phyloP scores from a whole-genome alignment of 2,888 invertebrate genomes.

The Lasioglossum figueresi region DNA sequence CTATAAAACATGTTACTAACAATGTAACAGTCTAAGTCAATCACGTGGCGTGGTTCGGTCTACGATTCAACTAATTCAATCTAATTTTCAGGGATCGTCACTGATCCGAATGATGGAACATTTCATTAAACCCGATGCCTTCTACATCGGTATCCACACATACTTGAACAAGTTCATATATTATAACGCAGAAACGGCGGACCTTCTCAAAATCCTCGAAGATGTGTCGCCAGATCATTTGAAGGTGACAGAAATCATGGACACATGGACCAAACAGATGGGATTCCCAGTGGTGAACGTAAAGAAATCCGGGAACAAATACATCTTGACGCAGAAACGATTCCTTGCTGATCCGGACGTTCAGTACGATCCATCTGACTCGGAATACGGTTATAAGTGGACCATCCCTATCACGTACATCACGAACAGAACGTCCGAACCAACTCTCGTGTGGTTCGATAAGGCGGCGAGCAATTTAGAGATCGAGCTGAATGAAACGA shows the following conservation, averaged over 20 bases:
- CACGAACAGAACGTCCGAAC: slow-evolving; percentile 84
- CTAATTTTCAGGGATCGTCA: slow-evolving; percentile 89
- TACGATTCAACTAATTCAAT: not conserved
- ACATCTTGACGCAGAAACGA: slow-evolving; percentile 89
- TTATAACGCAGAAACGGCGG: slow-evolving; percentile 91
- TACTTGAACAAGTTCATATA: slow-evolving; percentile 90
- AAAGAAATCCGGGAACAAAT: slow-evolving; percentile 84
- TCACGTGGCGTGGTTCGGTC: too few relatives aligned
- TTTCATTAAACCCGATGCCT: slow-evolving; percentile 89
- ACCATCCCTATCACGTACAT: slow-evolving; percentile 92
- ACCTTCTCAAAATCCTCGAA: slow-evolving; percentile 90
- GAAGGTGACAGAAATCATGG: slow-evolving; percentile 89
- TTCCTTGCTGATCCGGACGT: slow-evolving; percentile 90
- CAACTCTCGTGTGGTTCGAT: slow-evolving; percentile 80
- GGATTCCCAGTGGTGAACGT: slow-evolving; percentile 92
- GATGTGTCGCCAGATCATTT: slow-evolving; percentile 85
- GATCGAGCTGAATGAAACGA: slow-evolving; percentile 84
- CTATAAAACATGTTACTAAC: too few relatives aligned
- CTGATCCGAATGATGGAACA: slow-evolving; percentile 95
- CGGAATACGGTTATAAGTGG: slow-evolving; percentile 90
- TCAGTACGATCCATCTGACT: slow-evolving; percentile 83
- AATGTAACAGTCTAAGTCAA: too few relatives aligned
- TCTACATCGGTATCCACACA: slow-evolving; percentile 89
- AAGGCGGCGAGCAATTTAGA: slow-evolving; percentile 84
- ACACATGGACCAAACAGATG: slow-evolving; percentile 96